Conservation (phyloP, 92 coral and sea anemone species). For the Plumapathes pennacea region DNA sequence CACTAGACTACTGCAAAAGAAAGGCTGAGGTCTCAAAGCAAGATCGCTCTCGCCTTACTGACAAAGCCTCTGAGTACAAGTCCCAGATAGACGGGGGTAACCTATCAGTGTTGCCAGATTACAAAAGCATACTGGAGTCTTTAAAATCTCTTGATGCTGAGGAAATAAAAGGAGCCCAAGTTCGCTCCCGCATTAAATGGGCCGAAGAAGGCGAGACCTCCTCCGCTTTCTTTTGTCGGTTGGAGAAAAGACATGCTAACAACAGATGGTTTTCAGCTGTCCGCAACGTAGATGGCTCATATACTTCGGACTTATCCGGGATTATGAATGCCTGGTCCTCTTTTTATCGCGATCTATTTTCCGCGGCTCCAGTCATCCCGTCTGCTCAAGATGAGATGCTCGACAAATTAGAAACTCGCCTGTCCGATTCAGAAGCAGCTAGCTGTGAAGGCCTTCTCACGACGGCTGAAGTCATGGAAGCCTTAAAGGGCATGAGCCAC, state of each 20-base stretch:
- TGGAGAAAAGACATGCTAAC: neutral
- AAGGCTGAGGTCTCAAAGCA: neutral
- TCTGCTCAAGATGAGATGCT: neutral
- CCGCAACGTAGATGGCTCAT: too few species aligned
- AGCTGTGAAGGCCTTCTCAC: slow-evolving; percentile 25
- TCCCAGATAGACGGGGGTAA: too few species aligned
- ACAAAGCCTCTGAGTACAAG: too few species aligned
- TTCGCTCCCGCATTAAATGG: too few species aligned
- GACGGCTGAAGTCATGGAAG: neutral
- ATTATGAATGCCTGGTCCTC: neutral
- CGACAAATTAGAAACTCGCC: neutral
- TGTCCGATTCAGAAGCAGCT: too few species aligned
- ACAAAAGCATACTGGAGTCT: too few species aligned
- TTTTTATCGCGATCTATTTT: slow-evolving; percentile 1
- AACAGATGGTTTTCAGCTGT: too few species aligned
- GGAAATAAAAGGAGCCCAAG: too few species aligned
- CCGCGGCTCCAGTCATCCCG: neutral
- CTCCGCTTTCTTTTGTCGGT: slow-evolving; percentile 5
- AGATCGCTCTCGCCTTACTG: too few species aligned
- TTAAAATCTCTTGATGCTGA: too few species aligned
- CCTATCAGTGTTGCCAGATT: too few species aligned
- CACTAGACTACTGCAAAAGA: neutral
- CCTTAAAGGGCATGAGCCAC: slow-evolving; percentile 1
- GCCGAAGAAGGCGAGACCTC: too few species aligned
- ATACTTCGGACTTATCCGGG: neutral